A percentile compares a stretch with the other conserved stretches of the same genome.
These are phyloP conservation scores for Acipenser transmontanus DNA, from an alignment of 2,797 vertebrate genomes.

Conservation along the genomic window DNA sequence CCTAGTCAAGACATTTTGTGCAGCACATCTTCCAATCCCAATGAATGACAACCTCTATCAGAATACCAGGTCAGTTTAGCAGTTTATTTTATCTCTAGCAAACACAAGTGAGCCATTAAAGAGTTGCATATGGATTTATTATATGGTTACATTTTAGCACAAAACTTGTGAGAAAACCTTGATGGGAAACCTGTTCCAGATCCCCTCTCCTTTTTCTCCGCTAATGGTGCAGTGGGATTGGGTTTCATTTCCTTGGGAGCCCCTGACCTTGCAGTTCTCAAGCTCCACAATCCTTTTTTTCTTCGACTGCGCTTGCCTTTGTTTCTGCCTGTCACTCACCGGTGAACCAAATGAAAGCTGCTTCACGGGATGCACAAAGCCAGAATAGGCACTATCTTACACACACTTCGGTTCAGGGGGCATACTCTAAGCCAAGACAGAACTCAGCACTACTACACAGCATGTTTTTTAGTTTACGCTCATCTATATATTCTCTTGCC, in stretches of 20 bases:
- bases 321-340: slow-evolving; percentile 78
- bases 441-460: not conserved
- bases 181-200: slow-evolving; percentile 33
- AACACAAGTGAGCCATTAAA: no score
- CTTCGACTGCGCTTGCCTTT: slow-evolving; percentile 64
- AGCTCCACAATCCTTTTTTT: slow-evolving; percentile 43
- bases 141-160: no score
- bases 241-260: slow-evolving; percentile 60
- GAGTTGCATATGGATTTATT: no score
- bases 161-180: not conserved
- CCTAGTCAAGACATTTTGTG: not conserved
- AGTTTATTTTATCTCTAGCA: no score
- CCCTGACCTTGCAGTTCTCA: slow-evolving; percentile 66
- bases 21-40: not conserved
- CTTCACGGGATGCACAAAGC: slow-evolving; percentile 67
- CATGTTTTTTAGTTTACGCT: slow-evolving; percentile 7
- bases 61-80: no score
- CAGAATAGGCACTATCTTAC: slow-evolving; percentile 46
- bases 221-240: slow-evolving; percentile 57
- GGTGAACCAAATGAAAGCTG: slow-evolving; percentile 59
- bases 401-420: slow-evolving; percentile 37
- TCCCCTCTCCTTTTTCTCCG: slow-evolving; percentile 30
- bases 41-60: no score
- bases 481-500: not conserved
- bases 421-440: not conserved